phyloP scores from a whole-genome alignment of 2,797 vertebrate species.

The Etheostoma nigrum region DNA sequence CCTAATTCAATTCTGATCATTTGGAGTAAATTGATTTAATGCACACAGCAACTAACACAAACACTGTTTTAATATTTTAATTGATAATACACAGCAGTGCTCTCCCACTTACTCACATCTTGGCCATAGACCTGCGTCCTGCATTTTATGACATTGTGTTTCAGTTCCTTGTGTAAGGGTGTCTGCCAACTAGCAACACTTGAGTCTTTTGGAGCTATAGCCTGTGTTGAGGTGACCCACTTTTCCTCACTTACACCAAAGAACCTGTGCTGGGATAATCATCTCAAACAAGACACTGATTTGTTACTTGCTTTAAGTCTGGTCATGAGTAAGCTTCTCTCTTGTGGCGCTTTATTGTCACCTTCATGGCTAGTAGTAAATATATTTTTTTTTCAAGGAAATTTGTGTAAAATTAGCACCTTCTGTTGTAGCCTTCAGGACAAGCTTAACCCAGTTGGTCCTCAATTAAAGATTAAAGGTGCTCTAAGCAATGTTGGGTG shows the following conservation, averaged over 20 bases:
- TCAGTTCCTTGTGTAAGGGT: slow-evolving; percentile 29
- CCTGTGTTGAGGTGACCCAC: slow-evolving; percentile 46
- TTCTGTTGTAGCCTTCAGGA: slow-evolving; percentile 34
- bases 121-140: background rate
- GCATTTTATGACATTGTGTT: slow-evolving; percentile 20
- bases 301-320: slow-evolving; percentile 14
- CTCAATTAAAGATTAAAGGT: slow-evolving; percentile 54
- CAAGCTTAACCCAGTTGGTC: slow-evolving; percentile 68
- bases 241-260: slow-evolving; percentile 26
- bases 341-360: background rate
- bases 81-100: background rate
- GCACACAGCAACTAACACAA: background rate
- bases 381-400: background rate
- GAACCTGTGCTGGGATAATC: slow-evolving; percentile 19
- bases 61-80: background rate
- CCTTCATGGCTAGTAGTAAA: background rate
- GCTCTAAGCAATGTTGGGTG: too few relatives aligned
- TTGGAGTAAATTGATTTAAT: slow-evolving; percentile 19
- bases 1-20: background rate
- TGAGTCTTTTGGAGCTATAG: slow-evolving; percentile 8
- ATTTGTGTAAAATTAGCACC: background rate
- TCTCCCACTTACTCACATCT: slow-evolving; percentile 16
- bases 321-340: background rate
- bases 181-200: background rate
- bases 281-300: slow-evolving; percentile 1